Base-by-base conservation (phyloP, 2,888 invertebrate species). In the Calliphora vomitoria region DNA sequence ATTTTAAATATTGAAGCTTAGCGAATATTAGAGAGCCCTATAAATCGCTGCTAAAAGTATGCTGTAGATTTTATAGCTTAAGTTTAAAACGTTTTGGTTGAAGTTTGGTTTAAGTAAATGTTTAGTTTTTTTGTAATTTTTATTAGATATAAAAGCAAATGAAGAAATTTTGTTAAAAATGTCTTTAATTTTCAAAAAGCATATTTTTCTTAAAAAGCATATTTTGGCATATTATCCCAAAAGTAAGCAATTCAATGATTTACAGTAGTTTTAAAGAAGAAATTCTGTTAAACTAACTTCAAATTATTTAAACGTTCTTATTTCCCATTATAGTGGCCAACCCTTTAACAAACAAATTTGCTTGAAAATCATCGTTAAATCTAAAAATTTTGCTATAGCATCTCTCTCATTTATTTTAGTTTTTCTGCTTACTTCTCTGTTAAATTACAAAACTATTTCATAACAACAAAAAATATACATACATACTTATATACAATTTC, bases 401-500 rank as follows among this genome's bases (percentile, higher is more conserved):
- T 64, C 50, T 80, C 25, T 69, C 41, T 69, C 10, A 38, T n/a
- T 47, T 58, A 68, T 10, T 53, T 6, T 50, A 13, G n/a, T 31
- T 50, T 68, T 41, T n/a, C 25, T 38, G 13, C 4, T 47, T 55
- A n/a, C 0, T 47, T 66, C 55, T 74, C 25, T 66, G 8, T 66
- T 44, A 74, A 82, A 55, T 66, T 55, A 44, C 20, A 72, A 79
- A 83, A 86, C 71, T 83, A 83, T 83, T 86, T 80, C 50, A 79
- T 62, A 78, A 69, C 74, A 82, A 87, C 38, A 62, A 68, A 8
- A 79, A 78, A 38, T 62, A 31, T 1, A 58, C 11, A 31, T 62
- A 15, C 8, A 41, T n/a, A 11, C 5, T 18, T 75, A 68, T 38
- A 15, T 90, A 92, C 90, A 91, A 92, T 92, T 92, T 92, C 91